Conservation (phyloP, 1,140 invertebrate species). For the Sinonovacula constricta region DNA sequence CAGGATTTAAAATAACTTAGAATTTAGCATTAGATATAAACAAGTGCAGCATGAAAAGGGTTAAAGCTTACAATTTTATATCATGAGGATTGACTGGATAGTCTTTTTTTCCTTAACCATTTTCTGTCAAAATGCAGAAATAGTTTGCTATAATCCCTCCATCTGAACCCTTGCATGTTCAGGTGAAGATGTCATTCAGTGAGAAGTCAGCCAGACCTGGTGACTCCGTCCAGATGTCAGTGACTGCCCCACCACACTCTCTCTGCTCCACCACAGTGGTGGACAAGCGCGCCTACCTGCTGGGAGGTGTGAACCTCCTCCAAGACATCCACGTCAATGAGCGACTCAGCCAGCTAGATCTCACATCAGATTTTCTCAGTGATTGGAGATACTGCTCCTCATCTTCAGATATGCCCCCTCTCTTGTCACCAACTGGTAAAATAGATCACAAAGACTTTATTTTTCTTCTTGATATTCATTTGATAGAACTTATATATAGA, state of each 20-base stretch:
- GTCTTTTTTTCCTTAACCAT: no score
- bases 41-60: no score
- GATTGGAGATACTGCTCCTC: slow-evolving; percentile 40
- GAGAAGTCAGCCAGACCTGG: slow-evolving; percentile 80
- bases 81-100: no score
- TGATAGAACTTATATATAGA: neutral
- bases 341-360: slow-evolving; percentile 21
- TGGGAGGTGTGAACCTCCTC: slow-evolving; percentile 74
- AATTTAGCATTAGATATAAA: no score
- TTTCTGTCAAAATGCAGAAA: no score
- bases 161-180: no score
- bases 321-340: slow-evolving; percentile 33
- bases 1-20: no score
- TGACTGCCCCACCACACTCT: slow-evolving; percentile 81
- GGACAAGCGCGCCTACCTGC: slow-evolving; percentile 81
- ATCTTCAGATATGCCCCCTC: slow-evolving; percentile 4
- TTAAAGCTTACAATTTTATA: no score
- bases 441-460: neutral
- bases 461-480: neutral
- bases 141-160: no score
- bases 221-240: slow-evolving; percentile 77
- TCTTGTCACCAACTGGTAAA: neutral
- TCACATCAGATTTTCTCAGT: slow-evolving; percentile 43
- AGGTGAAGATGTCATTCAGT: slow-evolving; percentile 79
- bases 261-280: slow-evolving; percentile 82